phyloP scores from a whole-genome alignment of 2,888 invertebrate species.

The Drosophila maculinotata region DNA sequence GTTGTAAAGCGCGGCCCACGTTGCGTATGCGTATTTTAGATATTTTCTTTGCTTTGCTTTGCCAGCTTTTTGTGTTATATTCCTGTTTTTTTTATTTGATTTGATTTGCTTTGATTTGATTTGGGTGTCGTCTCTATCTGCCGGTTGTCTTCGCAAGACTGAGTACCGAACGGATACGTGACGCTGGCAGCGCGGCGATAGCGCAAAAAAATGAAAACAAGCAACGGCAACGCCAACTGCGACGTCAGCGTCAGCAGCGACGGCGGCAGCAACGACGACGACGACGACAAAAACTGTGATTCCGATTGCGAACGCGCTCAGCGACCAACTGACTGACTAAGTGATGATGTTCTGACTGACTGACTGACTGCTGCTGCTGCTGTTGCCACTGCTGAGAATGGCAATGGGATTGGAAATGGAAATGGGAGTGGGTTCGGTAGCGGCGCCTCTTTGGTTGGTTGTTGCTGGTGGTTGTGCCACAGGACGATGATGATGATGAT shows the following conservation, averaged over 20 bases:
- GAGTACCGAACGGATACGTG: slow-evolving; percentile 74
- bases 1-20: slow-evolving; percentile 27
- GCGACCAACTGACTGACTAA: slow-evolving; percentile 71
- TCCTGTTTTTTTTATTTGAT: slow-evolving; percentile 14
- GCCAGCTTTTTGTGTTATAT: neutral
- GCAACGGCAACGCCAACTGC: slow-evolving; percentile 27
- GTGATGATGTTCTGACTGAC: slow-evolving; percentile 57
- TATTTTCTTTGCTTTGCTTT: too few relatives aligned
- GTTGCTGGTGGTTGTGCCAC: slow-evolving; percentile 34
- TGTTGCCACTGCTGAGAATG: slow-evolving; percentile 8
- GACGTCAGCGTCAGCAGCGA: slow-evolving; percentile 14
- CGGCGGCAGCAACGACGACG: slow-evolving; percentile 13
- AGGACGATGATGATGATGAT: slow-evolving; percentile 35
- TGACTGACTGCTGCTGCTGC: slow-evolving; percentile 6
- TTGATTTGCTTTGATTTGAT: slow-evolving; percentile 22
- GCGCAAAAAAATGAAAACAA: slow-evolving; percentile 42
- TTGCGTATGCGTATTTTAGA: slow-evolving; percentile 63
- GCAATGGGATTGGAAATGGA: slow-evolving; percentile 16
- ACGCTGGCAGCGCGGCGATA: slow-evolving; percentile 64
- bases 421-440: slow-evolving; percentile 22
- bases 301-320: slow-evolving; percentile 65
- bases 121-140: slow-evolving; percentile 84
- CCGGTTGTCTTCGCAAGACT: slow-evolving; percentile 84
- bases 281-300: slow-evolving; percentile 42
- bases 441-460: slow-evolving; percentile 56